Evolutionary conservation across 2,113 vertebrate genomes (phyloP).

Genomic region (Odobenus rosmarus): DNA sequence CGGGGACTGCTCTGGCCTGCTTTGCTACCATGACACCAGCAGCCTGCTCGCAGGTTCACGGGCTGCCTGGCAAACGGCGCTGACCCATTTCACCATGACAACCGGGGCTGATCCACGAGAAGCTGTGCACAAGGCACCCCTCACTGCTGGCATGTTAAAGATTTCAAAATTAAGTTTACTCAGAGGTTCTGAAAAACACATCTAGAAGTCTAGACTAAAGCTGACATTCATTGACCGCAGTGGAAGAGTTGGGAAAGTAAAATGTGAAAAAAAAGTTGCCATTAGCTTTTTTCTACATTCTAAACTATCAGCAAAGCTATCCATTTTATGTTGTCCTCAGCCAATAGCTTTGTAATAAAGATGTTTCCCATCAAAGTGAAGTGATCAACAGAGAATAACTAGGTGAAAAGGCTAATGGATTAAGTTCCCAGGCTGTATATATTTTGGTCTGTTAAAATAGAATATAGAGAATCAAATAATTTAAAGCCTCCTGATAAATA

Average conservation of each 20-base stretch:
- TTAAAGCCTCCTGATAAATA: constrained; percentile 64
- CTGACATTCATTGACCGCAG: constrained; percentile 66
- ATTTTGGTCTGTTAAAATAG: constrained; percentile 46
- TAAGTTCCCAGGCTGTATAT: background rate
- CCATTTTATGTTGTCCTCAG: background rate
- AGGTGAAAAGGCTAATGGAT: constrained; percentile 14
- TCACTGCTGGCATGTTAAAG: constrained; percentile 79
- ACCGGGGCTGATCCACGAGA: constrained; percentile 82
- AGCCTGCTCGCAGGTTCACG: constrained; percentile 85
- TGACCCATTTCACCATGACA: constrained; percentile 95
- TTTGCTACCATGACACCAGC: constrained; percentile 77
- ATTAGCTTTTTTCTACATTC: constrained; percentile 49
- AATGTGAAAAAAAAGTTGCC: constrained; percentile 59
- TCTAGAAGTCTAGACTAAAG: constrained; percentile 69
- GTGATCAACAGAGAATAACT: background rate
- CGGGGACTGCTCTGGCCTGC: constrained; percentile 84
- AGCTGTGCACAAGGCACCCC: constrained; percentile 75
- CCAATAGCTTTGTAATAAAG: constrained; percentile 14
- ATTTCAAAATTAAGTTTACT: constrained; percentile 84
- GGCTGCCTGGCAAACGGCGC: constrained; percentile 85
- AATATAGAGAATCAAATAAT: constrained; percentile 54
- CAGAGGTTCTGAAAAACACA: constrained; percentile 67
- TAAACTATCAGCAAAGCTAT: background rate
- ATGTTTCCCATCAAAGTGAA: constrained; percentile 25
- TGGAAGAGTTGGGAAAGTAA: constrained; percentile 69